Evolutionary conservation across 2,888 invertebrate species (phyloP).

Genomic region (Eulithis prunata): DNA sequence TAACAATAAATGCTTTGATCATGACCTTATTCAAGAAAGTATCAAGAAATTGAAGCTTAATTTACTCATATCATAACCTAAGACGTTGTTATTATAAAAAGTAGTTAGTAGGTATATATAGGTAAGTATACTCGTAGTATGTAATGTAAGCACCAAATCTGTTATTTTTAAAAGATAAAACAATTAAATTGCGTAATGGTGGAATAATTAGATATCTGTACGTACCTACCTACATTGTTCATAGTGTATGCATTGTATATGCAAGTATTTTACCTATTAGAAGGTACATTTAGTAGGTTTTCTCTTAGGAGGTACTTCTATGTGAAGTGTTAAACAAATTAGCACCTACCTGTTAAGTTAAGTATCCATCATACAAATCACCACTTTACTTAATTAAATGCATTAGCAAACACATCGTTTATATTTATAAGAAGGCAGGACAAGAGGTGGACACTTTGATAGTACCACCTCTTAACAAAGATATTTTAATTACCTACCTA

Average conservation of each 20-base stretch:
- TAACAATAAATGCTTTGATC: conserved; percentile 30
- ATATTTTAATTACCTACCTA: conserved; percentile 13
- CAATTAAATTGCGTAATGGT: too few relatives aligned
- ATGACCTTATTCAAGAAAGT: conserved; percentile 8
- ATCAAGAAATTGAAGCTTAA: neutral
- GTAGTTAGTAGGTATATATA: too few relatives aligned
- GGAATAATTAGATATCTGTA: too few relatives aligned
- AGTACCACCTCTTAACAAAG: conserved; percentile 3
- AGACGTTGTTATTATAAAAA: neutral
- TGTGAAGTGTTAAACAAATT: neutral
- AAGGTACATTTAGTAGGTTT: neutral
- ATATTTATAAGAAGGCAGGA: conserved; percentile 22
- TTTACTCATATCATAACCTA: neutral
- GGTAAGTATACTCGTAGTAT: too few relatives aligned
- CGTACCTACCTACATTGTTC: too few relatives aligned
- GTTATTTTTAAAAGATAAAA: neutral
- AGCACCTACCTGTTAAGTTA: conserved; percentile 1
- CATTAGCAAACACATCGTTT: conserved; percentile 6
- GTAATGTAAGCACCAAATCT: too few relatives aligned
- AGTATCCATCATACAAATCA: conserved; percentile 9
- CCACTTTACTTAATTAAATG: conserved; percentile 14
- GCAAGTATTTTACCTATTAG: neutral
- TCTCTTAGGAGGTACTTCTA: neutral
- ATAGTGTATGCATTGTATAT: neutral
- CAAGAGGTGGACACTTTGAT: conserved; percentile 4